These are phyloP conservation scores for Toxotes chatareus DNA, from an alignment of 2,113 vertebrate genomes.

Conservation along the genomic window DNA sequence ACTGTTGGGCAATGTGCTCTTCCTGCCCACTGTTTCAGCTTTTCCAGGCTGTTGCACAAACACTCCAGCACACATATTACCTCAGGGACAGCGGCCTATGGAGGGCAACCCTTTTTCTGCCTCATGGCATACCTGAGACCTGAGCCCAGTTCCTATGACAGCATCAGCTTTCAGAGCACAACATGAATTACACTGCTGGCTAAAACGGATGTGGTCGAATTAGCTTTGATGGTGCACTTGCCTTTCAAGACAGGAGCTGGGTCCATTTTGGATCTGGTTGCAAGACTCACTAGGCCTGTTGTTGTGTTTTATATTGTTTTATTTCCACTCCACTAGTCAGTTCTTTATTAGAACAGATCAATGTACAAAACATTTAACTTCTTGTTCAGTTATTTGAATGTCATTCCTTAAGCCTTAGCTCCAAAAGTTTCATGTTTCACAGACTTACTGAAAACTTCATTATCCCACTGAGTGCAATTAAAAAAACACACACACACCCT, in stretches of 20 bases:
- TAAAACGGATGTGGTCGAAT: constrained; percentile 36
- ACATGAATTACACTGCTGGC: constrained; percentile 38
- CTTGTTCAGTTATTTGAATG: background rate
- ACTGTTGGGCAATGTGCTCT: constrained; percentile 48
- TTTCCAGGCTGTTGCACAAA: constrained; percentile 68
- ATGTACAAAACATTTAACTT: background rate
- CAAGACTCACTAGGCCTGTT: background rate
- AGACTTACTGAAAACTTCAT: background rate
- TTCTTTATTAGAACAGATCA: background rate
- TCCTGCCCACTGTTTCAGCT: constrained; percentile 65
- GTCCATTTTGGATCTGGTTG: background rate
- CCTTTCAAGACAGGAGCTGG: constrained; percentile 17
- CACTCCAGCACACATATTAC: constrained; percentile 68
- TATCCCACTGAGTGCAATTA: background rate
- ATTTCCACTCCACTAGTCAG: background rate
- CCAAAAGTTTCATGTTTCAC: background rate
- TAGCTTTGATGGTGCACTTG: constrained; percentile 31
- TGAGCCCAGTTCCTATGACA: constrained; percentile 50
- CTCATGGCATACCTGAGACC: constrained; percentile 52
- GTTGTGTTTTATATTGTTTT: background rate
- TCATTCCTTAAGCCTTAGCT: background rate
- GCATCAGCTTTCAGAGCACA: constrained; percentile 45
- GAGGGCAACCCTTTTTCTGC: constrained; percentile 62
- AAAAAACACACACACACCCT: background rate
- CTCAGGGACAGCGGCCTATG: constrained; percentile 62